Evolutionary conservation across 2,113 vertebrate species (phyloP).

Genomic region (Meleagris gallopavo): DNA sequence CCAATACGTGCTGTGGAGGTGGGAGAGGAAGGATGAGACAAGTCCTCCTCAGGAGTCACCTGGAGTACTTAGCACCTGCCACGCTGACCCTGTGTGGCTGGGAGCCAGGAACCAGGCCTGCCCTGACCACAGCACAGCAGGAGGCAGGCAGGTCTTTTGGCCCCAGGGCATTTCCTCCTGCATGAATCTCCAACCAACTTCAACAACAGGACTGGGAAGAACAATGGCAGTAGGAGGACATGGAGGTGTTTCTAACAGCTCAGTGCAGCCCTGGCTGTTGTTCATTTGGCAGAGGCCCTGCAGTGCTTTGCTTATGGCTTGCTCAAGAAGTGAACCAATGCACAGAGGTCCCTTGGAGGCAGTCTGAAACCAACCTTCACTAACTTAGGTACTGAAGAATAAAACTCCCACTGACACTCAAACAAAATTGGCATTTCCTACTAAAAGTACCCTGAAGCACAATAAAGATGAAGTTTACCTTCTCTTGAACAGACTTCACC

Average conservation of each 20-base stretch:
- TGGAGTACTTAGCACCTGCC: not conserved
- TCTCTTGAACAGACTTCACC: constrained; percentile 80
- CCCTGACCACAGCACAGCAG: constrained; percentile 2
- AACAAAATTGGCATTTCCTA: not conserved
- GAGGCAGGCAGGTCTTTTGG: not conserved
- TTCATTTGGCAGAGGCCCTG: not conserved
- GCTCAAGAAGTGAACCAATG: not conserved
- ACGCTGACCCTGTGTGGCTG: not conserved
- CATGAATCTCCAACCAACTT: not conserved
- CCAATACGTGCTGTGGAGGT: not conserved
- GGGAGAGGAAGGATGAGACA: not conserved
- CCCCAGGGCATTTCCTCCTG: not conserved
- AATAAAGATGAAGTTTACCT: constrained; percentile 80
- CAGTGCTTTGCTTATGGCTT: not conserved
- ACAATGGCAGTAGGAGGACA: not conserved
- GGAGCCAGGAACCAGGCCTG: not conserved
- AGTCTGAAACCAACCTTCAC: not conserved
- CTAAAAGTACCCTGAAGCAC: not conserved
- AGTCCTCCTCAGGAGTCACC: not conserved
- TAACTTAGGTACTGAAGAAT: not conserved
- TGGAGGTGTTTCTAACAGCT: accelerated
- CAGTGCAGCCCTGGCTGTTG: not conserved
- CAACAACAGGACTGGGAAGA: not conserved
- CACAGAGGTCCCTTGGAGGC: not conserved
- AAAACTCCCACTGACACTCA: not conserved